These are phyloP conservation scores for Holocentrus rufus DNA, from an alignment of 2,797 vertebrate genomes.

Conservation along the genomic window DNA sequence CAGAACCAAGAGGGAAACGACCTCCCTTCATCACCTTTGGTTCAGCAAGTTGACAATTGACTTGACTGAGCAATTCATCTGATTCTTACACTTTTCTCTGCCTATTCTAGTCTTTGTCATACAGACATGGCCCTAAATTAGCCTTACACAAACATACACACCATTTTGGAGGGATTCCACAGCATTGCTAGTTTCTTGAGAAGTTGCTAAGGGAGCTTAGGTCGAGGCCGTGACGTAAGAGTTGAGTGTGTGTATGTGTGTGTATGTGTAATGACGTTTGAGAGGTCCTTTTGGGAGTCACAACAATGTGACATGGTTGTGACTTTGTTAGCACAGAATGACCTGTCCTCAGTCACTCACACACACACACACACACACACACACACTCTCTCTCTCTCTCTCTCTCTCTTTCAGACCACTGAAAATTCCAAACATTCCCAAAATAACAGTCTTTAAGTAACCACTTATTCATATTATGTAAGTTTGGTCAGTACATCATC, in stretches of 20 bases:
- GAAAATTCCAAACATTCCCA: background rate
- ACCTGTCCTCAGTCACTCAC: constrained; percentile 17
- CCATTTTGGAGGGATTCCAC: constrained; percentile 34
- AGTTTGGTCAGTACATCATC: too few relatives aligned
- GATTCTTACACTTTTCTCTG: too few relatives aligned
- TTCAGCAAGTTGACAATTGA: too few relatives aligned
- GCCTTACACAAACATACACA: background rate
- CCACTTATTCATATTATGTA: too few relatives aligned
- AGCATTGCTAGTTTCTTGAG: constrained; percentile 18
- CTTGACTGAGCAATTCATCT: too few relatives aligned
- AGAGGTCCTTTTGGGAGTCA: background rate
- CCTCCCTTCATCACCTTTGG: too few relatives aligned
- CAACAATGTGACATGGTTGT: constrained; percentile 18
- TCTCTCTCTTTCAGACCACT: too few relatives aligned
- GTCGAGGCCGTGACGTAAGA: constrained; percentile 33
- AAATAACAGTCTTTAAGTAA: too few relatives aligned
- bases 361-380: constrained; percentile 5
- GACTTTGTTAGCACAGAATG: constrained; percentile 5
- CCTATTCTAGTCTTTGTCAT: too few relatives aligned
- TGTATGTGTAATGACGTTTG: constrained; percentile 23
- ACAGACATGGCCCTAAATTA: background rate
- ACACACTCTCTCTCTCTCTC: too few relatives aligned
- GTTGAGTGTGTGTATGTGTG: constrained; percentile 19
- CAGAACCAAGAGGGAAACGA: too few relatives aligned
- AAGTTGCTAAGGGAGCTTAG: constrained; percentile 29